phyloP scores from a whole-genome alignment of 2,113 vertebrate species.

The Montifringilla adamsi region DNA sequence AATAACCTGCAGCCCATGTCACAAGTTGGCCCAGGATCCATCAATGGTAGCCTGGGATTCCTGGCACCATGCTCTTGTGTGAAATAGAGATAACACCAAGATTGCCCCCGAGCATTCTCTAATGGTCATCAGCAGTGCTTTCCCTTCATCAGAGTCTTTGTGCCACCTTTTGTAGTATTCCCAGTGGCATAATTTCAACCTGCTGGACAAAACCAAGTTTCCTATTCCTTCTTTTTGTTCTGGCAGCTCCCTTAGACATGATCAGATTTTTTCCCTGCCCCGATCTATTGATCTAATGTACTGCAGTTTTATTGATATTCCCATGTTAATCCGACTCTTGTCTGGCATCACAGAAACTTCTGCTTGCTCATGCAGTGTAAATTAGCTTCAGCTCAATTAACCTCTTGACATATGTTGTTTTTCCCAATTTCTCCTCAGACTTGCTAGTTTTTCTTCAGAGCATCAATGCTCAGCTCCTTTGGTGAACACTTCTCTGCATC shows the following conservation, averaged over 20 bases:
- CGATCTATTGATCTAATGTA: background rate
- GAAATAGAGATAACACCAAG: background rate
- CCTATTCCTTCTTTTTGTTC: background rate
- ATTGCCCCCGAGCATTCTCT: fast-evolving
- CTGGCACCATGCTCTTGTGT: background rate
- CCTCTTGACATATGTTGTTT: constrained; percentile 12
- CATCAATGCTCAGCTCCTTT: background rate
- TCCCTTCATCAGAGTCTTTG: background rate
- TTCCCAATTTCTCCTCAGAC: constrained; percentile 16
- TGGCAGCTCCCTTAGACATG: background rate
- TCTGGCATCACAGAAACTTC: background rate
- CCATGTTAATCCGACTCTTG: background rate
- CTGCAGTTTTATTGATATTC: constrained; percentile 18
- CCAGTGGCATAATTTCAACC: background rate
- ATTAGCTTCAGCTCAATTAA: constrained; percentile 56
- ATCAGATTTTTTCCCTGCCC: background rate
- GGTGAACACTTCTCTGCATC: background rate
- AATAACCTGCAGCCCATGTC: background rate
- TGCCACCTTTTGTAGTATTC: background rate
- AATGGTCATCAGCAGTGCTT: background rate
- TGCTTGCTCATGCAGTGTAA: constrained; percentile 21
- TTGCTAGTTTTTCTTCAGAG: background rate
- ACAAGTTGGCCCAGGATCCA: background rate
- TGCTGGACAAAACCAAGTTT: background rate
- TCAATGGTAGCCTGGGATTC: background rate